A percentile compares a stretch with the other conserved stretches of the same genome.
Evolutionary conservation across 2,797 vertebrate genomes (phyloP).

Genomic region (Cyclopterus lumpus): DNA sequence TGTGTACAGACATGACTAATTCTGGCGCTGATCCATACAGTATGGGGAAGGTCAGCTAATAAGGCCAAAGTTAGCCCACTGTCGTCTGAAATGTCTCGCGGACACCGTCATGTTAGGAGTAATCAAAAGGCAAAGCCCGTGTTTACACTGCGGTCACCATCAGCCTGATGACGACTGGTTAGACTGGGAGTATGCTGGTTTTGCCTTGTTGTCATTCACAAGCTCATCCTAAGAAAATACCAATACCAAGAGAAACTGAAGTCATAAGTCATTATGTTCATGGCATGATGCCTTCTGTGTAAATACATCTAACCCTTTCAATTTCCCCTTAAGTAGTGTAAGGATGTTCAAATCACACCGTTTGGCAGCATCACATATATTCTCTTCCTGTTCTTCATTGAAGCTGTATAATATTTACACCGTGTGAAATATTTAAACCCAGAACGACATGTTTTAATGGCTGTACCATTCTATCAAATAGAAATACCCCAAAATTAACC

Average conservation of each 20-base stretch:
- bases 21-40: constrained; percentile 15
- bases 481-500: not conserved
- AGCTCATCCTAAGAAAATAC: not conserved
- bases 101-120: constrained; percentile 11
- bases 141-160: constrained; percentile 19
- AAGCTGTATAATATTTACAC: not conserved
- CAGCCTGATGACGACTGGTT: not conserved
- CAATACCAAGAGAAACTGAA: not conserved
- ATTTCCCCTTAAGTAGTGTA: not conserved
- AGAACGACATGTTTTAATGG: not conserved
- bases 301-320: not conserved
- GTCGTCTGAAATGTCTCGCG: constrained; percentile 45
- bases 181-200: not conserved
- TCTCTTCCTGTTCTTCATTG: not conserved
- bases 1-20: constrained; percentile 46
- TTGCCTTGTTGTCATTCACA: not conserved
- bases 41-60: constrained; percentile 45
- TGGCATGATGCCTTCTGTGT: not conserved
- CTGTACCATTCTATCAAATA: not conserved
- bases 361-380: not conserved
- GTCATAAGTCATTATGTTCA: not conserved
- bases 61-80: constrained; percentile 46
- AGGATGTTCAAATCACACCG: not conserved
- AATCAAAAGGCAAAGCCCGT: not conserved
- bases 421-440: not conserved